Percentiles rank a stretch among this genome's conserved stretches.
phyloP scores from a whole-genome alignment of 2,888 invertebrate genomes.

The Holacanthella duospinosa region DNA sequence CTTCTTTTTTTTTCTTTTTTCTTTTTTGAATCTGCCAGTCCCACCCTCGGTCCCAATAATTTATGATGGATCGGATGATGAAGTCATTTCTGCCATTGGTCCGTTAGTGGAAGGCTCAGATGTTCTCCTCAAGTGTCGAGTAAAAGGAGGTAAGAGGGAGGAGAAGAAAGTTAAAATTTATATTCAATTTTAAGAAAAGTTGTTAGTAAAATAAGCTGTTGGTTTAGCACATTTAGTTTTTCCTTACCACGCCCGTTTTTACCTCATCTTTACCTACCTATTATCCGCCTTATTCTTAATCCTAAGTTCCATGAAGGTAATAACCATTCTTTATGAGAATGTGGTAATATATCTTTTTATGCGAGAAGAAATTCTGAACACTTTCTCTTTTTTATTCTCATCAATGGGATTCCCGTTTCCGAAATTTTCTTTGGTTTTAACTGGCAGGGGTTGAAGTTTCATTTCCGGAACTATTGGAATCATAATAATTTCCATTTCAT shows the following conservation, averaged over 20 bases:
- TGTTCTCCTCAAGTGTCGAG: slow-evolving; percentile 72
- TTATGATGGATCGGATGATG: slow-evolving; percentile 70
- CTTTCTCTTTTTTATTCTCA: not conserved
- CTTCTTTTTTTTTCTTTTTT: no score
- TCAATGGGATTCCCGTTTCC: not conserved
- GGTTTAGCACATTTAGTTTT: not conserved
- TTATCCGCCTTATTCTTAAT: not conserved
- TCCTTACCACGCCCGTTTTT: not conserved
- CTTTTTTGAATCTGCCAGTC: no score
- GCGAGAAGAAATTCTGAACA: not conserved
- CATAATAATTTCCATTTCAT: not conserved
- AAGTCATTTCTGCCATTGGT: slow-evolving; percentile 65
- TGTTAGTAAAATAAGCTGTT: not conserved
- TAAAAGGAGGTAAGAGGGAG: slow-evolving; percentile 65
- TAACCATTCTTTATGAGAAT: not conserved
- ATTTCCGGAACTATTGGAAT: not conserved
- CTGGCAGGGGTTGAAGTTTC: not conserved
- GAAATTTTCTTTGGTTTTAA: not conserved
- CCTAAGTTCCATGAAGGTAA: not conserved
- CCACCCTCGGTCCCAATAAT: slow-evolving; percentile 69
- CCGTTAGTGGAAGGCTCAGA: slow-evolving; percentile 79
- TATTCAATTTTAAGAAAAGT: not conserved
- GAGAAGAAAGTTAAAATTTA: not conserved
- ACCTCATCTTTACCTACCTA: not conserved
- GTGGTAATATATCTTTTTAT: not conserved